These are phyloP conservation scores for Sminthurides bifidus DNA, from an alignment of 1,140 invertebrate genomes.

Conservation along the genomic window DNA sequence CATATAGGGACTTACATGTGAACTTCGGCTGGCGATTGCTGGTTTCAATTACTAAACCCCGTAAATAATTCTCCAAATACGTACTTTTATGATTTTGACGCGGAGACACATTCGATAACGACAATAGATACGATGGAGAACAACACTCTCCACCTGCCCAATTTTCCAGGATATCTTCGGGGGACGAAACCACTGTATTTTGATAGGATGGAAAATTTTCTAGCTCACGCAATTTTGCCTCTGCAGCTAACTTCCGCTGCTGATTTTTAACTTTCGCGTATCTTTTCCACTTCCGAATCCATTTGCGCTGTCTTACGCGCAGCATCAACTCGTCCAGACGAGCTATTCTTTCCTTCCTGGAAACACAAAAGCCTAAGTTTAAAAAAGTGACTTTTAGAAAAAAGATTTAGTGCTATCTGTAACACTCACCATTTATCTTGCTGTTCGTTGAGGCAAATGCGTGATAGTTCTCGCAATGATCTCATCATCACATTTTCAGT, in stretches of 20 bases:
- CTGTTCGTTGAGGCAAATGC: not conserved
- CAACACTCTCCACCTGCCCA: not conserved
- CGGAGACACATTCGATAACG: no score
- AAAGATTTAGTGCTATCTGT: not conserved
- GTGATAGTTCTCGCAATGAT: not conserved
- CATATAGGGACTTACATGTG: not conserved
- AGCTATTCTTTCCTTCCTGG: not conserved
- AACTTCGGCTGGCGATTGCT: no score
- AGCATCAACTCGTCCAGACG: not conserved
- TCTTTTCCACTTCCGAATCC: not conserved
- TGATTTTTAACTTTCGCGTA: not conserved
- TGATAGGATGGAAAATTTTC: conserved; percentile 8
- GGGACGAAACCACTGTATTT: not conserved
- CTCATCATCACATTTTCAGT: not conserved
- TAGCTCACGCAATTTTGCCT: not conserved
- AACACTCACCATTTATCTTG: not conserved
- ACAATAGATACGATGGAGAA: not conserved
- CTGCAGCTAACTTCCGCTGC: not conserved
- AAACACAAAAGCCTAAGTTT: not conserved
- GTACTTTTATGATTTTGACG: no score
- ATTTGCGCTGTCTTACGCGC: not conserved
- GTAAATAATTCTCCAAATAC: no score
- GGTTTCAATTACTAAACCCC: no score
- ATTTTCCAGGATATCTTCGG: not conserved
- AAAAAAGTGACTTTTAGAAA: not conserved